Conservation (phyloP, 2,888 invertebrate genomes). For the Anodontia alba region DNA sequence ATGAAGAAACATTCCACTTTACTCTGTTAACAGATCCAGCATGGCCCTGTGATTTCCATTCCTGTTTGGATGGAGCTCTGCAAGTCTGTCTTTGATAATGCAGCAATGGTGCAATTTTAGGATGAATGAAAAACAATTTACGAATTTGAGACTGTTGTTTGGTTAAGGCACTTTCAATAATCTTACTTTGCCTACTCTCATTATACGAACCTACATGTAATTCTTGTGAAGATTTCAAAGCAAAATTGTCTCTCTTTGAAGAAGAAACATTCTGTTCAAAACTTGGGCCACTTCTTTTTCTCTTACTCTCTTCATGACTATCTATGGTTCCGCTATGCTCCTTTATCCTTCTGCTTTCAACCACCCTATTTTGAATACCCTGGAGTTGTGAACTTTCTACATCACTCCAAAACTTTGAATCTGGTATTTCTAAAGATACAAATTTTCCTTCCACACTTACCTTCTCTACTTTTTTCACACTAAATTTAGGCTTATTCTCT, state of each 20-base stretch:
- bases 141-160: constrained; percentile 18
- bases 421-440: constrained; percentile 50
- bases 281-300: background rate
- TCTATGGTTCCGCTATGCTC: background rate
- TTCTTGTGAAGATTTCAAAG: background rate
- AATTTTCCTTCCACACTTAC: constrained; percentile 14
- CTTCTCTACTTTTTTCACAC: background rate
- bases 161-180: too few species aligned
- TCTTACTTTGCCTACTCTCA: too few species aligned
- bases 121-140: constrained; percentile 75
- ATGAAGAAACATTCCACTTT: constrained; percentile 78
- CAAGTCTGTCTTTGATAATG: constrained; percentile 23
- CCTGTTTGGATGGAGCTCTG: constrained; percentile 30
- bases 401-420: constrained; percentile 52
- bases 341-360: background rate
- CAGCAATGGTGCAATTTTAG: constrained; percentile 71
- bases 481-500: background rate
- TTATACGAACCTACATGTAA: too few species aligned
- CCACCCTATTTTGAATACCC: background rate
- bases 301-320: background rate
- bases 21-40: constrained; percentile 77
- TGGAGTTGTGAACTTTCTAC: constrained; percentile 31
- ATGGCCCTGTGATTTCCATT: constrained; percentile 69
- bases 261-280: background rate
- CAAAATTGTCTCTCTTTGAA: background rate